Base-by-base conservation (phyloP, 2,888 invertebrate species). In the Luperina testacea region DNA sequence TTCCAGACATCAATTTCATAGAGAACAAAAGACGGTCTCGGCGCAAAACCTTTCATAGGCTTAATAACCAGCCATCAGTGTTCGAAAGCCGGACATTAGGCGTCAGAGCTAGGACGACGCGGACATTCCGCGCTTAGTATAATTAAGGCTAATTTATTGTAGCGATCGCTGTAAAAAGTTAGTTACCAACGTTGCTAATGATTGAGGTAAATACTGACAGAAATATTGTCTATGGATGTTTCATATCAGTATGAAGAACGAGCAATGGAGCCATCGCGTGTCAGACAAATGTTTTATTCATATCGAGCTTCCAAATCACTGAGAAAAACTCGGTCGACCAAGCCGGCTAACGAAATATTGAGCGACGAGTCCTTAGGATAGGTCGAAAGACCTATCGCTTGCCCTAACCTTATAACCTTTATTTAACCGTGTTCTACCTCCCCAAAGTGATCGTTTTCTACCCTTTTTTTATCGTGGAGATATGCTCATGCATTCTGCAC, bases 131-230 rank as follows among this genome's bases (percentile, higher is more conserved):
- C 87, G 87, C 90, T 92, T 90, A 89, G 86, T 89, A 90, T 91
- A 91, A 94, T 94, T 93, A 92, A 89, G 90, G 89, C 87, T 93
- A 93, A 94, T 82, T 82, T 71, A 77, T 93, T 93, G 87, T 90
- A 87, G 90, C 87, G 86, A 90, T 89, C 88, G 88, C 85, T 89
- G 86, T 84, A 88, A 84, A 77, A 84, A 80, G 81, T 82, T 75
- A n/a, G 53, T 77, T 67, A 61, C 80, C 51, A 76, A 69, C 51
- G 67, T 71, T 77, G 76, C 38, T 68, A 77, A 74, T 72, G 48
- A 80, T 75, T 53, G 69, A 57, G 38, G 82, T 67, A 61, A 77
- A 77, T 15, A 11, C 9, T 53, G 45, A 71, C 65, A 76, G 45
- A 67, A 61, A 81, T 38, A 38, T 68, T 48, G 48, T 48, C 73